These are phyloP conservation scores for Biston betularia DNA, from an alignment of 2,888 invertebrate genomes.

Conservation along the genomic window DNA sequence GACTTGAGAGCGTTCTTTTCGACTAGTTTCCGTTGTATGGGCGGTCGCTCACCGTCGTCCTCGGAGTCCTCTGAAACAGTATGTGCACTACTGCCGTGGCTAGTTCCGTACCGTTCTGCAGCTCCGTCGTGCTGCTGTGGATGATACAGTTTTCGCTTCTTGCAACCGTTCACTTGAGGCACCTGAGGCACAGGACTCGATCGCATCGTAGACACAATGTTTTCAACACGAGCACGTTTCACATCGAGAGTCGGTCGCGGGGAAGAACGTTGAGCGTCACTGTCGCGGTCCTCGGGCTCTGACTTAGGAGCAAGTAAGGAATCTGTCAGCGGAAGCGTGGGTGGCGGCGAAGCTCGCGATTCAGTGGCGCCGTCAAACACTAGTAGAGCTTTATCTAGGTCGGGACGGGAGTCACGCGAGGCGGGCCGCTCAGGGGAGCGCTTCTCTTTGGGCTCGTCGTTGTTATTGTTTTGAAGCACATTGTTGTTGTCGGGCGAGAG, in stretches of 20 bases:
- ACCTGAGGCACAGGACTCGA: constrained; percentile 92
- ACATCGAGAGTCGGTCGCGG: constrained; percentile 89
- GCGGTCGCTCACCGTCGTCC: constrained; percentile 91
- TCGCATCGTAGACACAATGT: constrained; percentile 97
- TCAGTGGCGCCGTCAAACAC: constrained; percentile 86
- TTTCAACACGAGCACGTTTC: constrained; percentile 97
- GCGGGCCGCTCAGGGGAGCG: constrained; percentile 87
- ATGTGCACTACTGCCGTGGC: constrained; percentile 80
- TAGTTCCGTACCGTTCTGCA: constrained; percentile 85
- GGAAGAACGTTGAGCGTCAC: constrained; percentile 85
- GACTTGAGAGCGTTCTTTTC: constrained; percentile 95
- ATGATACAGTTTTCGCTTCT: constrained; percentile 97
- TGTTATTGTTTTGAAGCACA: constrained; percentile 85
- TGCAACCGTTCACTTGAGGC: constrained; percentile 95
- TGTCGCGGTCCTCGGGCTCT: constrained; percentile 88
- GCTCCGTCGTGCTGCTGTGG: constrained; percentile 96
- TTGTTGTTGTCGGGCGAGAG: constrained; percentile 87
- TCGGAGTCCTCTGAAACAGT: constrained; percentile 89
- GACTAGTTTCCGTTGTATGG: constrained; percentile 93
- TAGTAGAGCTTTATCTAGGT: constrained; percentile 87
- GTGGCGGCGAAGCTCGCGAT: constrained; percentile 83
- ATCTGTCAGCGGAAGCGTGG: constrained; percentile 84
- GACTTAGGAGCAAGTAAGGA: constrained; percentile 88
- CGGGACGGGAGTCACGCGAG: constrained; percentile 87
- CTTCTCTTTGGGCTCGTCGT: constrained; percentile 84